Base-by-base conservation (phyloP, 2,888 invertebrate genomes). In the Sepioteuthis lessoniana region DNA sequence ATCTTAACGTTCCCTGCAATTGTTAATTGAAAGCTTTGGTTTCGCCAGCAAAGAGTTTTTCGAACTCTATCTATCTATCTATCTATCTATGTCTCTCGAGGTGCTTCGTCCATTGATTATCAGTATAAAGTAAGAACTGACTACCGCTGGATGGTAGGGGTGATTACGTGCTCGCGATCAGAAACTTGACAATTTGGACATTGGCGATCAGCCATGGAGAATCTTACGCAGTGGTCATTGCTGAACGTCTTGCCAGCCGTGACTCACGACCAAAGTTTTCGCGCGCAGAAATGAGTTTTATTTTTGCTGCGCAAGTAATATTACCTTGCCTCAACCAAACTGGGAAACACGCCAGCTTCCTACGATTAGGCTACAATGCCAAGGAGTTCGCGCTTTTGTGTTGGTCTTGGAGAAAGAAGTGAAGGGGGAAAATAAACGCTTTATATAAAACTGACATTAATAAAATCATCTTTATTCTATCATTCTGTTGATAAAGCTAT, bases 181-280 rank as follows among this genome's bases (percentile, higher is more conserved):
- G 76, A 76, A 76, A 76, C 76, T 76, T n/a, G 76, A 35, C 76
- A n/a, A 76, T 76, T 76, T 76, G 16, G 76, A 16, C 35, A 76
- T 76, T 76, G 76, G 76, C 76, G 1, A n/a, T n/a, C 10, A 3
- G 76, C 76, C 76, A 76, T n/a, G 2, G 13, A 76, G n/a, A 76
- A 35, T 35, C 76, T 76, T 76, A 16, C n/a, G 76, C 76, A 13
- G 76, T 76, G 76, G n/a, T n/a, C 76, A 76, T 76, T 76, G 76
- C 76, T n/a, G n/a, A 76, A n/a, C 76, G 76, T 76, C 76, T 76
- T 76, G 76, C 76, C 76, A 76, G n/a, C 76, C 76, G 76, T 76
- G 76, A 76, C 76, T 76, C 76, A 76, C n/a, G 76, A 76, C n/a
- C 76, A 35, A 76, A 76, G n/a, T n/a, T n/a, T 76, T n/a, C n/a